phyloP scores from a whole-genome alignment of 2,888 invertebrate species.

The Drosophila pseudotakahashii region DNA sequence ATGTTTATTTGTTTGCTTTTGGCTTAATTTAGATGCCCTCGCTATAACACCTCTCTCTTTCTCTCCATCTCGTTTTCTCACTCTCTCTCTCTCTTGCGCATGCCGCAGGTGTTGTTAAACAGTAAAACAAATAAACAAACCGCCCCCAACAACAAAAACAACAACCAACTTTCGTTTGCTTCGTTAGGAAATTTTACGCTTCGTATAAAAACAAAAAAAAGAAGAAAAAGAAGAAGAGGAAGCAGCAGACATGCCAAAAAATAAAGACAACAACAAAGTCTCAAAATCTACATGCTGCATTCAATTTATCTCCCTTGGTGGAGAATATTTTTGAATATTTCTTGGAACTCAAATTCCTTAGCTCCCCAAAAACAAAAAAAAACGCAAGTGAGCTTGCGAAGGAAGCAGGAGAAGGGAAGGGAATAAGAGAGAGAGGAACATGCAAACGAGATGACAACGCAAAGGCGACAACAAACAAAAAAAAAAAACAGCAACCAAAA shows the following conservation, averaged over 20 bases:
- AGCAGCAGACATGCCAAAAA: slow-evolving; percentile 41
- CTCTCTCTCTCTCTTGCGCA: slow-evolving; percentile 27
- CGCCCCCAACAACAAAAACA: slow-evolving; percentile 50
- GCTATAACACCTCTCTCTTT: slow-evolving; percentile 13
- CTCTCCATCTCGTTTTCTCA: neutral
- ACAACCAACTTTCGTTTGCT: slow-evolving; percentile 74
- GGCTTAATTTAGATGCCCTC: slow-evolving; percentile 69
- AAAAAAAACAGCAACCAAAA: slow-evolving; percentile 55
- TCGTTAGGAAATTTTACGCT: slow-evolving; percentile 79
- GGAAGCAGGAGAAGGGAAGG: neutral
- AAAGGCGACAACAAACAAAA: slow-evolving; percentile 63
- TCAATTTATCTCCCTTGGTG: slow-evolving; percentile 75
- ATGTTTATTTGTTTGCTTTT: slow-evolving; percentile 66
- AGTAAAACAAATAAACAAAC: slow-evolving; percentile 76
- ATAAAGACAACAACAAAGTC: slow-evolving; percentile 35
- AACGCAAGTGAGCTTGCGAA: neutral
- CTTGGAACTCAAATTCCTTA: slow-evolving; percentile 73
- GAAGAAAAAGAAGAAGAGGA: slow-evolving; percentile 1
- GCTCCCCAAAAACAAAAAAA: slow-evolving; percentile 47
- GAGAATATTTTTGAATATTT: slow-evolving; percentile 79
- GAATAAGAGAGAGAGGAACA: slow-evolving; percentile 46
- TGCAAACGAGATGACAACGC: slow-evolving; percentile 77
- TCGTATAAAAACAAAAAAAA: slow-evolving; percentile 56
- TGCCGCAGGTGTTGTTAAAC: slow-evolving; percentile 77
- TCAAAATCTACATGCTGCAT: slow-evolving; percentile 69